These are phyloP conservation scores for Micrastur ruficollis DNA, from an alignment of 2,797 vertebrate species.

Conservation along the genomic window DNA sequence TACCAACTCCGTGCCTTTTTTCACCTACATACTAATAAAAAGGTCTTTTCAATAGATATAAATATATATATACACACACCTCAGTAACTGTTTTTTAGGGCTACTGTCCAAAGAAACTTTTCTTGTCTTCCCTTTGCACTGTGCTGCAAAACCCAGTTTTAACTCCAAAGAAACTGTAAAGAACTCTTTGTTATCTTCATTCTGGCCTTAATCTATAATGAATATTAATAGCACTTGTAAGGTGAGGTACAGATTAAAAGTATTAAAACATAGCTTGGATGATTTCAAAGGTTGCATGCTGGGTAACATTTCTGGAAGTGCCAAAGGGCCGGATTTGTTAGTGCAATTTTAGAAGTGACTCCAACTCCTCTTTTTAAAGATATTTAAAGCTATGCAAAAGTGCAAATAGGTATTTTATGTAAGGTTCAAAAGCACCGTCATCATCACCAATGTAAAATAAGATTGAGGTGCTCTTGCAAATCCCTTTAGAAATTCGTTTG, in stretches of 20 bases:
- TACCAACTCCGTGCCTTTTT: constrained; percentile 36
- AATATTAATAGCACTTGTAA: constrained; percentile 53
- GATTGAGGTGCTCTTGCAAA: neutral
- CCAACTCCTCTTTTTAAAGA: neutral
- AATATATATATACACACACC: neutral
- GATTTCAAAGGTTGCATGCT: constrained; percentile 23
- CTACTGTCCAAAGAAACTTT: constrained; percentile 7
- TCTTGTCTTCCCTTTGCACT: neutral
- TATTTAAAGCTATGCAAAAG: neutral
- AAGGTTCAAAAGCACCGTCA: neutral
- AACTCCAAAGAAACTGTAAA: constrained; percentile 18
- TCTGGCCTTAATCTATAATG: constrained; percentile 46
- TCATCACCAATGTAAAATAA: neutral
- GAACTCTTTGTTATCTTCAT: constrained; percentile 1
- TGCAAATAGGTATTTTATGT: neutral
- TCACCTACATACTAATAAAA: constrained; percentile 37
- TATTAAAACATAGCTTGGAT: constrained; percentile 26
- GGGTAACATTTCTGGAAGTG: constrained; percentile 6
- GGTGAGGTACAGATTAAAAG: constrained; percentile 44
- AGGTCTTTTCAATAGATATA: neutral
- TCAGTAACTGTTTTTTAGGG: constrained; percentile 11
- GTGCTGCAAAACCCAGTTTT: neutral
- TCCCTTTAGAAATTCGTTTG: neutral
- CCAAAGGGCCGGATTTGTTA: constrained; percentile 28
- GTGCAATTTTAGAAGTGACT: neutral